A percentile compares a stretch with the other conserved stretches of the same genome.
Conservation (phyloP, 2,113 vertebrate species). For the Larimichthys polyactis region DNA sequence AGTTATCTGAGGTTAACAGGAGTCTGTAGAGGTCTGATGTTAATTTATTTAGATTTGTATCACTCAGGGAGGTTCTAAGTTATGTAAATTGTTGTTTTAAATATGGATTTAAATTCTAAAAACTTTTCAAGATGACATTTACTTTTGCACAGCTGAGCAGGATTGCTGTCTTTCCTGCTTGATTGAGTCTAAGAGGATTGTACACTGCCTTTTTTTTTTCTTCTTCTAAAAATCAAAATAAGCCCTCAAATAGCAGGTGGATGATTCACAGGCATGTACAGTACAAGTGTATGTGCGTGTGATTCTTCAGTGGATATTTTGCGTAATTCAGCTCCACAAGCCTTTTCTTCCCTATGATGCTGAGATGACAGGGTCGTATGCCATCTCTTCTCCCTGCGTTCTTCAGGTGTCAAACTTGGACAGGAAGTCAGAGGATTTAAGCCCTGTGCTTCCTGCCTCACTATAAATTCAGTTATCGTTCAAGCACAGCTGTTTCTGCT, state of each 20-base stretch:
- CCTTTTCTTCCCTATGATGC: constrained; percentile 25
- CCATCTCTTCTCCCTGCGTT: constrained; percentile 56
- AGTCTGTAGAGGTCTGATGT: too few species aligned
- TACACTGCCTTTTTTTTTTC: background rate
- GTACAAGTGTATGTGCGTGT: constrained; percentile 14
- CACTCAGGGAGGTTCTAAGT: too few species aligned
- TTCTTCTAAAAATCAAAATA: constrained; percentile 22
- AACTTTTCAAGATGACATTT: constrained; percentile 22
- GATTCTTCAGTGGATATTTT: constrained; percentile 40
- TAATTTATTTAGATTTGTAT: too few species aligned
- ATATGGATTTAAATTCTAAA: too few species aligned
- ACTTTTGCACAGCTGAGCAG: background rate
- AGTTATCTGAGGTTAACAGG: too few species aligned
- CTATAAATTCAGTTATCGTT: constrained; percentile 67
- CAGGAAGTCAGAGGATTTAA: constrained; percentile 74
- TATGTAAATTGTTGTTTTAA: too few species aligned
- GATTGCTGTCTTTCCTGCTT: constrained; percentile 18
- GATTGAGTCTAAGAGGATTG: constrained; percentile 40
- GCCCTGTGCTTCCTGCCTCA: constrained; percentile 45
- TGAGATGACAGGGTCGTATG: constrained; percentile 69
- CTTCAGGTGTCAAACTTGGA: constrained; percentile 72
- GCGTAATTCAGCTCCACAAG: constrained; percentile 39
- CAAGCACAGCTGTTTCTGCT: constrained; percentile 67
- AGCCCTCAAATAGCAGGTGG: constrained; percentile 29
- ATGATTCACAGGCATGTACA: constrained; percentile 33